Base-by-base conservation (phyloP, 2,888 invertebrate species). In the Melanargia galathea region DNA sequence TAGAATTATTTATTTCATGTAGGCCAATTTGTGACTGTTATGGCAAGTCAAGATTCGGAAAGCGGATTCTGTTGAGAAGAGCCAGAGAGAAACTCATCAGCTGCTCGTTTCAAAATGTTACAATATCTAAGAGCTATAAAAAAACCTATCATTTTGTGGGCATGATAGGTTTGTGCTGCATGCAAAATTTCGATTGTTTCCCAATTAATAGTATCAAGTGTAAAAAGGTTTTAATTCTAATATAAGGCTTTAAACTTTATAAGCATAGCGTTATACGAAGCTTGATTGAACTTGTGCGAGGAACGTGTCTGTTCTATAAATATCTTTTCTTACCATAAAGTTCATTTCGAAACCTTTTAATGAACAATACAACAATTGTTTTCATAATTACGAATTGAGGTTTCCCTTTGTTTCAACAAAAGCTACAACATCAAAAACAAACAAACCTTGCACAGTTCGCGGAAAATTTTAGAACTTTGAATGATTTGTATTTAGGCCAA, bases 381-480 rank as follows among this genome's bases (percentile, higher is more conserved):
- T 2, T 10, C n/a, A 26, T 49, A 24, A 24, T 49, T 49, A 24
- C n/a, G 13, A 49, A 24, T 26, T 26, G 2, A 48, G 46, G 46
- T 20, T 52, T 38, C 35, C 52, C 22, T 52, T 38, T 38, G 33
- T 35, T 46, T 22, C 30, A 64, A 54, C 30, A 49, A 56, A 66
- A 46, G 20, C 20, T 11, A 33, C 33, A 18, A n/a, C 11, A 45
- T 54, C 38, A 7, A 16, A 54, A 51, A 38, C 46, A 61, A 66
- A 30, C 13, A 61, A 61, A 45, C 58, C 20, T 18, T 49, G 43
- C 45, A 60, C 60, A 43, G 45, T 54, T 59, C 54, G 38, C 18
- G 35, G 60, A 59, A 45, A 43, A 58, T 66, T 51, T 30, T 11
- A 20, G 60, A 63, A 63, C 60, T 57, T 49, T 58, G 33, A 62